Conservation (phyloP, 2,888 invertebrate genomes). For the Drosophila neotestacea region DNA sequence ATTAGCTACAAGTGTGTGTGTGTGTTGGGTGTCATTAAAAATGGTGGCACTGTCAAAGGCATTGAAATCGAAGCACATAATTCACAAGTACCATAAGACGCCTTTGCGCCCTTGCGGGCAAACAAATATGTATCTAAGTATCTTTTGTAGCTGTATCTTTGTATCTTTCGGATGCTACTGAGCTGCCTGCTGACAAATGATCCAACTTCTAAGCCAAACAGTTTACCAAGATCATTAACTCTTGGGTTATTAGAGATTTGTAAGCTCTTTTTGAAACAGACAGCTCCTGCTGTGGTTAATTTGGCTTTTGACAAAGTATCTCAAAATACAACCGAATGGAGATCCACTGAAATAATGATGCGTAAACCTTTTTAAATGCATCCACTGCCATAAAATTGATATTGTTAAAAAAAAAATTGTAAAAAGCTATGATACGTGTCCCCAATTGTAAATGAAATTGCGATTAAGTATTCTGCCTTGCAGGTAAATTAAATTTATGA, state of each 20-base stretch:
- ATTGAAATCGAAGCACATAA: constrained; percentile 31
- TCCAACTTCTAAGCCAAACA: constrained; percentile 19
- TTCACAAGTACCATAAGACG: constrained; percentile 28
- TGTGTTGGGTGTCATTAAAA: constrained; percentile 53
- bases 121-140: constrained; percentile 35
- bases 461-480: constrained; percentile 17
- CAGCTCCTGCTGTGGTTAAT: constrained; percentile 17
- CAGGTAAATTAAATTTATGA: constrained; percentile 34
- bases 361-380: constrained; percentile 14
- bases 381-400: constrained; percentile 4
- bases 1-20: constrained; percentile 35
- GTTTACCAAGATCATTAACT: constrained; percentile 31
- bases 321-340: background rate
- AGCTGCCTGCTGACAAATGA: constrained; percentile 44
- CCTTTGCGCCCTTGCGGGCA: constrained; percentile 10
- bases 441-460: constrained; percentile 41
- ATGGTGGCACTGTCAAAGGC: constrained; percentile 54
- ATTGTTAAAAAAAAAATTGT: constrained; percentile 10
- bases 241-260: constrained; percentile 14
- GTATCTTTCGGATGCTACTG: constrained; percentile 27
- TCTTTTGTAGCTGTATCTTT: constrained; percentile 32
- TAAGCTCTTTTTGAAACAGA: constrained; percentile 6
- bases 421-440: constrained; percentile 41
- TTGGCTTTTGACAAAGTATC: constrained; percentile 21
- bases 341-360: background rate